A percentile compares a stretch with the other conserved stretches of the same genome.
These are phyloP conservation scores for Melinopterus prodromus DNA, from an alignment of 2,888 invertebrate genomes.

Conservation along the genomic window DNA sequence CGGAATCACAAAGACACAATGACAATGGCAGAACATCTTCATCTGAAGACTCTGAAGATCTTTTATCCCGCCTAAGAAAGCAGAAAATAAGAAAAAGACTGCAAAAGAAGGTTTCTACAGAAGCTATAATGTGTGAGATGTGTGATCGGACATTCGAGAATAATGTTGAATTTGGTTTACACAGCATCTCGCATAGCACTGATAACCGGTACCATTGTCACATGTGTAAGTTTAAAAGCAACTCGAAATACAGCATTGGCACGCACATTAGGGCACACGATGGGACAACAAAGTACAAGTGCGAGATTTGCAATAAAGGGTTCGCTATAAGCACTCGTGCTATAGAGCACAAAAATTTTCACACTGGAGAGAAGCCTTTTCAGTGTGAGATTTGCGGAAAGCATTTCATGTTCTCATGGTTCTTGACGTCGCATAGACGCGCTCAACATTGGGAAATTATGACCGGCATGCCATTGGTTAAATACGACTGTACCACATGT, in stretches of 20 bases:
- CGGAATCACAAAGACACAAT: slow-evolving; percentile 8
- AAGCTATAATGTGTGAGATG: slow-evolving; percentile 54
- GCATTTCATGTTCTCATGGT: slow-evolving; percentile 64
- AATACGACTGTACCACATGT: slow-evolving; percentile 57
- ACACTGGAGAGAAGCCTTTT: slow-evolving; percentile 64
- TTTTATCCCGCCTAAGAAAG: slow-evolving; percentile 47
- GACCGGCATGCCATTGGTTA: slow-evolving; percentile 57
- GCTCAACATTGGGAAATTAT: slow-evolving; percentile 62
- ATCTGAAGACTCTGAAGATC: slow-evolving; percentile 17
- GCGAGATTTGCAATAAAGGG: slow-evolving; percentile 61
- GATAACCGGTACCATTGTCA: slow-evolving; percentile 54
- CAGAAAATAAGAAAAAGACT: slow-evolving; percentile 48
- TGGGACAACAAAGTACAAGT: slow-evolving; percentile 60
- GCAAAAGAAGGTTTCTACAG: slow-evolving; percentile 53
- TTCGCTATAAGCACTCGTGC: slow-evolving; percentile 63
- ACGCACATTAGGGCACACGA: slow-evolving; percentile 61
- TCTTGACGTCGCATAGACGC: slow-evolving; percentile 63
- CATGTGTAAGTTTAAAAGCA: slow-evolving; percentile 52
- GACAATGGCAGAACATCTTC: background rate
- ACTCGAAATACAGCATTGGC: slow-evolving; percentile 54
- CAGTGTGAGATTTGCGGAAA: slow-evolving; percentile 65
- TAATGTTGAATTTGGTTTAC: slow-evolving; percentile 53
- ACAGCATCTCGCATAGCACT: slow-evolving; percentile 51
- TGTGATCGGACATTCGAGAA: slow-evolving; percentile 54
- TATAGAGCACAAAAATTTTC: slow-evolving; percentile 59